phyloP scores from a whole-genome alignment of 1,140 invertebrate genomes.

The Acromyrmex heyeri region DNA sequence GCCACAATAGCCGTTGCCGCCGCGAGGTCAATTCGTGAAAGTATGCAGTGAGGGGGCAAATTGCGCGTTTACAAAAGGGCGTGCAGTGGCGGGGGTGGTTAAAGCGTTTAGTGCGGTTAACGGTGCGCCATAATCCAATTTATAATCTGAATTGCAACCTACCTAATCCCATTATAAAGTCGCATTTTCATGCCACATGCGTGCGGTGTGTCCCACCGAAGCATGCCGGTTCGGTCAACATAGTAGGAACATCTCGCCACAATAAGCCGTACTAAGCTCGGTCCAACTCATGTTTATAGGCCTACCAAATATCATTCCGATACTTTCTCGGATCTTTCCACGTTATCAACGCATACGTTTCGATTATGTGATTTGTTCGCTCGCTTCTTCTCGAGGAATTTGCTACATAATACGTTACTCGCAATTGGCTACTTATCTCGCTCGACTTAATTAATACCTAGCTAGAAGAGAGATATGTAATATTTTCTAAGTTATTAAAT shows the following conservation, averaged over 20 bases:
- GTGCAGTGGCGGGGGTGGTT: neutral
- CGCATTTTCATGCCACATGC: constrained; percentile 73
- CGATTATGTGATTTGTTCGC: neutral
- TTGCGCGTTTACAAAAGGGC: constrained; percentile 64
- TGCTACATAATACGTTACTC: neutral
- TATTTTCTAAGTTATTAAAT: neutral
- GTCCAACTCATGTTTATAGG: constrained; percentile 46
- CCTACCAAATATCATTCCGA: neutral
- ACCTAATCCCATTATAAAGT: constrained; percentile 81
- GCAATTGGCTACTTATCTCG: neutral
- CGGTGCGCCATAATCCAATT: constrained; percentile 76
- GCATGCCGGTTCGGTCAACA: neutral
- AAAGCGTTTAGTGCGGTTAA: constrained; percentile 59
- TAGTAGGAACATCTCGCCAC: constrained; percentile 28
- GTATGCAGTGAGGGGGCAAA: constrained; percentile 54
- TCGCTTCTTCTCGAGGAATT: neutral
- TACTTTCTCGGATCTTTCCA: constrained; percentile 18
- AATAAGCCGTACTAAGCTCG: constrained; percentile 51
- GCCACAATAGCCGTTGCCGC: neutral
- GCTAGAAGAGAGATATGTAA: neutral
- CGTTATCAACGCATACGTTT: constrained; percentile 36
- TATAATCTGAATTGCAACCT: constrained; percentile 78
- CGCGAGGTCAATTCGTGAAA: constrained; percentile 51
- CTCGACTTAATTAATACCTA: neutral
- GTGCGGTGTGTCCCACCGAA: constrained; percentile 43